Evolutionary conservation across 35 echinoderm and acorn worm genomes (phyloP).

Genomic region (Strongylocentrotus purpuratus): DNA sequence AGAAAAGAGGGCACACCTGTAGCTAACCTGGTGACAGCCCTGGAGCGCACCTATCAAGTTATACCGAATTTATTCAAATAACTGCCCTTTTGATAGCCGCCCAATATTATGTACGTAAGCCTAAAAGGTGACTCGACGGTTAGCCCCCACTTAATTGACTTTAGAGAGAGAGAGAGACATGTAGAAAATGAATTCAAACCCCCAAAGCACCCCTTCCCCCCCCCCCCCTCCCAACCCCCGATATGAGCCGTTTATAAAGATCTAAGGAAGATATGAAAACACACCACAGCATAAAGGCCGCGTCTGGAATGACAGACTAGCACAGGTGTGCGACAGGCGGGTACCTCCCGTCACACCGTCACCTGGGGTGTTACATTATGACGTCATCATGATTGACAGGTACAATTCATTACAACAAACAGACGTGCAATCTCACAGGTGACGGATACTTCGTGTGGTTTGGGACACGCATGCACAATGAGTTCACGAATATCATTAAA

Average conservation of each 20-base stretch:
- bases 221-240: too few relatives aligned
- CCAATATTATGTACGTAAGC: too few relatives aligned
- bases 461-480: neutral
- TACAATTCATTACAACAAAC: neutral
- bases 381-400: neutral
- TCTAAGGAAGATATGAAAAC: neutral
- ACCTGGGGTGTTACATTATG: neutral
- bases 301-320: neutral
- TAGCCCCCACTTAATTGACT: too few relatives aligned
- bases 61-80: too few relatives aligned
- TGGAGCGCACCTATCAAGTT: too few relatives aligned
- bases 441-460: neutral
- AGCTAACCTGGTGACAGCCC: too few relatives aligned
- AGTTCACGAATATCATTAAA: neutral
- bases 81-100: too few relatives aligned
- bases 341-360: neutral
- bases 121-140: too few relatives aligned
- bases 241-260: neutral
- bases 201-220: too few relatives aligned
- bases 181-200: too few relatives aligned
- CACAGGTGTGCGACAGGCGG: neutral
- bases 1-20: too few relatives aligned
- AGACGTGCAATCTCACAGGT: neutral
- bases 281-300: neutral
- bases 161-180: too few relatives aligned